phyloP scores from a whole-genome alignment of 2,888 invertebrate species.

The Meandrusa payeni region DNA sequence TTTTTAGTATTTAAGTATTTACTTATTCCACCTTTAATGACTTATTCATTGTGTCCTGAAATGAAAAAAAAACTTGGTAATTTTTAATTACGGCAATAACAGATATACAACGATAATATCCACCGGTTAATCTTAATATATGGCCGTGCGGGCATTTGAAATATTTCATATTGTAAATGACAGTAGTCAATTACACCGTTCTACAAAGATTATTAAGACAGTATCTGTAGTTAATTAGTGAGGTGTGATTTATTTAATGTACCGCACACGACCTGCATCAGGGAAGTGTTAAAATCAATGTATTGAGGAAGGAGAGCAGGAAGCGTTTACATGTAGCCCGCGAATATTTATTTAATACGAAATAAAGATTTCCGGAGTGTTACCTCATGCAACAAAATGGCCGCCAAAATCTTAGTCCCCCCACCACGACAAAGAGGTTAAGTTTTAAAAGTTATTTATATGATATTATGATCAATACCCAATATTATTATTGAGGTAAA shows the following conservation, averaged over 20 bases:
- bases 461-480: too few species aligned
- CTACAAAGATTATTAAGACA: slow-evolving; percentile 4
- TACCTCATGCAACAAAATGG: slow-evolving; percentile 9
- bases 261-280: slow-evolving; percentile 4
- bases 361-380: slow-evolving; percentile 22
- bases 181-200: not conserved
- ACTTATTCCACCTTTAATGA: not conserved
- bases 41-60: slow-evolving; percentile 3
- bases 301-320: slow-evolving; percentile 25
- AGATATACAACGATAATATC: slow-evolving; percentile 3
- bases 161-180: slow-evolving; percentile 1
- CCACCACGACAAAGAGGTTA: too few species aligned
- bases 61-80: slow-evolving; percentile 1
- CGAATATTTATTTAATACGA: slow-evolving; percentile 26
- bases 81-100: too few species aligned
- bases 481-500: too few species aligned
- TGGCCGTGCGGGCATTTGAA: not conserved
- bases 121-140: not conserved
- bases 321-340: slow-evolving; percentile 18
- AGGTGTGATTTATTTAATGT: slow-evolving; percentile 14
- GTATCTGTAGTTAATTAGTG: slow-evolving; percentile 13
- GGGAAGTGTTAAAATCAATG: slow-evolving; percentile 14
- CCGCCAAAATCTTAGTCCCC: slow-evolving; percentile 22
- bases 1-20: too few species aligned
- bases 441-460: too few species aligned